phyloP scores from a whole-genome alignment of 2,797 vertebrate species.

The Hippocampus kuda region DNA sequence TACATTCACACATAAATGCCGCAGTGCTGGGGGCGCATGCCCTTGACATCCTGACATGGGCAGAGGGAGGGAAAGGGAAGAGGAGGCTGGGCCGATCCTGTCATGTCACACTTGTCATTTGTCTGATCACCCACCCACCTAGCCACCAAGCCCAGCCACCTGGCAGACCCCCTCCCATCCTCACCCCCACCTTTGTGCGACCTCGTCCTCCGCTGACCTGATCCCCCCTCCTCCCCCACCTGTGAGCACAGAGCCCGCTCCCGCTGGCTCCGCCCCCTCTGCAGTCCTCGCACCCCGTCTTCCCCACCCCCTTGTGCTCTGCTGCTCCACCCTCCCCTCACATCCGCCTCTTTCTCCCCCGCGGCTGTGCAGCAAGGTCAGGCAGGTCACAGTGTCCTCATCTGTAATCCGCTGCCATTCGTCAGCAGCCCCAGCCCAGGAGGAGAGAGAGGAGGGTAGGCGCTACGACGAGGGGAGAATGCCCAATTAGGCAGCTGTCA shows the following conservation, averaged over 20 bases:
- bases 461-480: conserved; percentile 94
- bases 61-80: conserved; percentile 9
- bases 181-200: conserved; percentile 68
- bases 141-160: conserved; percentile 62
- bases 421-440: conserved; percentile 81
- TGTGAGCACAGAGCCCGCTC: conserved; percentile 35
- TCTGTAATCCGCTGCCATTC: conserved; percentile 99
- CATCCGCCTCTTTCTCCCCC: conserved; percentile 67
- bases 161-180: conserved; percentile 59
- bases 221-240: conserved; percentile 64
- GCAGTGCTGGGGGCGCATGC: conserved; percentile 66
- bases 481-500: conserved; percentile 99
- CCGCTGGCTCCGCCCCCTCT: conserved; percentile 20
- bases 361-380: conserved; percentile 91
- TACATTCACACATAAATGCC: conserved; percentile 50
- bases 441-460: conserved; percentile 68
- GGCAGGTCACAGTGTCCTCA: conserved; percentile 94
- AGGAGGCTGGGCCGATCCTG: conserved; percentile 35
- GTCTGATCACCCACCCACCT: conserved; percentile 43
- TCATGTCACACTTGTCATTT: conserved; percentile 90
- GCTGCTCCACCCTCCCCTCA: not conserved
- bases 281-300: conserved; percentile 29
- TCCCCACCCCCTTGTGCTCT: conserved; percentile 8
- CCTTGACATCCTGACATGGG: conserved; percentile 91
- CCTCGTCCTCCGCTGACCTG: conserved; percentile 89